phyloP scores from a whole-genome alignment of 2,888 invertebrate genomes.

The Ornithoptera priamus region DNA sequence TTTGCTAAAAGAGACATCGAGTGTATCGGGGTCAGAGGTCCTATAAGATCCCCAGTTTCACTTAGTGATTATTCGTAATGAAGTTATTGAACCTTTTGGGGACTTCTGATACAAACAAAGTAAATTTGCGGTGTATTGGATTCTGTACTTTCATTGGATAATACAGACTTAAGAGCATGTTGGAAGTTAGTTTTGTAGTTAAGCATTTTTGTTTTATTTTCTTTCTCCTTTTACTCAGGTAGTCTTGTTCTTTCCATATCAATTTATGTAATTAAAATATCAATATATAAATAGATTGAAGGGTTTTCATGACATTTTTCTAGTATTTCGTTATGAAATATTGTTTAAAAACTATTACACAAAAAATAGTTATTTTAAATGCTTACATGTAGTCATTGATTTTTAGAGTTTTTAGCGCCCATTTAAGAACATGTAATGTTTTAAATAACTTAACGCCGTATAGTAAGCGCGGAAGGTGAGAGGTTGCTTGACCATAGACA shows the following conservation, averaged over 20 bases:
- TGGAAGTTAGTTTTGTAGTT: background rate
- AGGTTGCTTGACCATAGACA: no score
- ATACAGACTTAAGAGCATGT: background rate
- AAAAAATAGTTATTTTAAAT: no score
- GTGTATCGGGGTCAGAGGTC: slow-evolving; percentile 46
- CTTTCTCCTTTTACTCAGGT: background rate
- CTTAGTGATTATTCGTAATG: slow-evolving; percentile 52
- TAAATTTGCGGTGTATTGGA: slow-evolving; percentile 19
- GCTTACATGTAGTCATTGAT: no score
- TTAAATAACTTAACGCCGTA: no score
- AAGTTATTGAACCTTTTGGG: slow-evolving; percentile 48
- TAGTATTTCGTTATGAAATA: no score
- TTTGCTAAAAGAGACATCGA: slow-evolving; percentile 51
- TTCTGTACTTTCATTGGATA: background rate
- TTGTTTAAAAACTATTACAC: no score
- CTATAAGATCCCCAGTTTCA: slow-evolving; percentile 53
- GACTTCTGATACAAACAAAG: slow-evolving; percentile 29
- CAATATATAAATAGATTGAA: background rate
- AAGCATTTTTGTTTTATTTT: background rate
- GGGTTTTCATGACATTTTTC: no score
- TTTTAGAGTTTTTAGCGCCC: background rate
- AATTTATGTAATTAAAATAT: background rate
- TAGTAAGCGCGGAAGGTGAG: no score
- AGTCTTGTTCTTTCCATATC: no score
- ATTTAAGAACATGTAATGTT: no score